Evolutionary conservation across 2,888 invertebrate species (phyloP).

Genomic region (Tenthredo amoena): DNA sequence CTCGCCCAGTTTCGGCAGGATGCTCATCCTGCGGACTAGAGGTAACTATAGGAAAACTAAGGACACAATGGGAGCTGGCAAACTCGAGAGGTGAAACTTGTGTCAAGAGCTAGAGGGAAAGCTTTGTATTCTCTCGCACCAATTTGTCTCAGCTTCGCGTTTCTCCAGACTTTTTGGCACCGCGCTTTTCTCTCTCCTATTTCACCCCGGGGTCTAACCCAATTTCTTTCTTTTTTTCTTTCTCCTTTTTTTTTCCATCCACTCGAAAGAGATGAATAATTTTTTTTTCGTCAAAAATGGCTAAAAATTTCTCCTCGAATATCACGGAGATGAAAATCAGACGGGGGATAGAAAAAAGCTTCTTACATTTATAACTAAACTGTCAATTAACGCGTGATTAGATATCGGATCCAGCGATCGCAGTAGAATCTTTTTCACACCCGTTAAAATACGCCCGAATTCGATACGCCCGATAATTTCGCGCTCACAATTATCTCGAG

Average conservation of each 20-base stretch:
- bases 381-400: neutral
- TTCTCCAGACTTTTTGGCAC: slow-evolving; percentile 35
- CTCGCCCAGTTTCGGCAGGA: neutral
- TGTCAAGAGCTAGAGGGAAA: slow-evolving; percentile 52
- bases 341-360: neutral
- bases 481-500: neutral
- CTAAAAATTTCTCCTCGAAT: neutral
- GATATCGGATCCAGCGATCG: neutral
- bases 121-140: slow-evolving; percentile 39
- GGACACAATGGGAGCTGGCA: slow-evolving; percentile 43
- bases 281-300: neutral
- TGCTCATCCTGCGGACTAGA: slow-evolving; percentile 22
- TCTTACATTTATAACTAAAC: neutral
- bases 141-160: slow-evolving; percentile 52
- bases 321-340: neutral
- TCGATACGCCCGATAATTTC: neutral
- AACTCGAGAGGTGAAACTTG: slow-evolving; percentile 50
- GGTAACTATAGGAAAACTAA: slow-evolving; percentile 33
- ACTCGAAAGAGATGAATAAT: neutral
- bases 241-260: neutral
- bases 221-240: neutral
- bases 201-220: neutral
- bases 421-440: neutral
- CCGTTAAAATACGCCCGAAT: slow-evolving; percentile 6
- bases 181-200: neutral